Evolutionary conservation across 2,113 vertebrate genomes (phyloP).

Genomic region (Mustela nigripes): DNA sequence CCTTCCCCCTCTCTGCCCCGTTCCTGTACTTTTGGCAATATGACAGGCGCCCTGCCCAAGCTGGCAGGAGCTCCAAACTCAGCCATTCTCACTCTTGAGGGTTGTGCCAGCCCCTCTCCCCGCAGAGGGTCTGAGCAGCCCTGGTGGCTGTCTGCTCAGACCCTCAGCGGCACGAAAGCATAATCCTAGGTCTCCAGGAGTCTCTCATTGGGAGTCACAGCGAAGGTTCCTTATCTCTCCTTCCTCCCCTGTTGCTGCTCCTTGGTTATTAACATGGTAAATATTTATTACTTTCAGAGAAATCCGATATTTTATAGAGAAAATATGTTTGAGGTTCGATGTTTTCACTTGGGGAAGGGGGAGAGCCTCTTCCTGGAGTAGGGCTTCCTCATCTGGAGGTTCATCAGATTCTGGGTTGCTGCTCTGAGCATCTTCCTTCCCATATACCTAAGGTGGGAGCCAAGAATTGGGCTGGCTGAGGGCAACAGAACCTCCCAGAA

Average conservation of each 20-base stretch:
- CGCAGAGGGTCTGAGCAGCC: constrained; percentile 17
- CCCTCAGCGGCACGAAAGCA: constrained; percentile 42
- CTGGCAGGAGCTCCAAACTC: not conserved
- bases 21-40: not conserved
- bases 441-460: not conserved
- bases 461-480: not conserved
- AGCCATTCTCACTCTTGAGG: not conserved
- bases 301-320: constrained; percentile 87
- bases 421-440: not conserved
- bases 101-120: not conserved
- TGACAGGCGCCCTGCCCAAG: not conserved
- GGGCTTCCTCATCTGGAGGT: not conserved
- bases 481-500: not conserved
- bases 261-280: constrained; percentile 85
- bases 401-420: not conserved
- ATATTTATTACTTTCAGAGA: constrained; percentile 91
- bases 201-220: constrained; percentile 77
- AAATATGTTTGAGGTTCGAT: constrained; percentile 76
- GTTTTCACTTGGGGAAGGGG: constrained; percentile 78
- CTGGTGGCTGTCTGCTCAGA: constrained; percentile 48
- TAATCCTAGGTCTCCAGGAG: constrained; percentile 81
- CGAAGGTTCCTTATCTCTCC: constrained; percentile 69
- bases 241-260: constrained; percentile 81
- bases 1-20: not conserved
- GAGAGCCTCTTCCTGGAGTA: constrained; percentile 61